Percentiles rank a stretch among this genome's conserved stretches.
These are phyloP conservation scores for Pseudopleuronectes americanus DNA, from an alignment of 2,797 vertebrate genomes.

Conservation along the genomic window DNA sequence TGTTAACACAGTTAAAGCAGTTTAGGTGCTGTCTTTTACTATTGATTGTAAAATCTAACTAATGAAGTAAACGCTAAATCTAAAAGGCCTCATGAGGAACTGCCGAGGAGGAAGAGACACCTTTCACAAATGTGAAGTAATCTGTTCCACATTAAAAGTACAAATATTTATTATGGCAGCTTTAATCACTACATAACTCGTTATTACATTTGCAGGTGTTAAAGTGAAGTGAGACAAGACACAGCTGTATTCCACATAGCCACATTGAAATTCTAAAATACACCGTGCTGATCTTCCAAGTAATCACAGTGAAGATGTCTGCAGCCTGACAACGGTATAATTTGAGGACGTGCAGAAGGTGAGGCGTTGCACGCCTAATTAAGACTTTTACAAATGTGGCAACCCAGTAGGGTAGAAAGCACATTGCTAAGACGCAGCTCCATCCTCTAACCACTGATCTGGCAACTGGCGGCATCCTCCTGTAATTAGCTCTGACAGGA, in stretches of 20 bases:
- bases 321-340: conserved; percentile 29
- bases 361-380: conserved; percentile 63
- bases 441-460: conserved; percentile 66
- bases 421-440: conserved; percentile 47
- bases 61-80: not conserved
- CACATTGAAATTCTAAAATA: conserved; percentile 9
- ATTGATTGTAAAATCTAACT: not conserved
- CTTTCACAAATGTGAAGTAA: not conserved
- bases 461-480: conserved; percentile 54
- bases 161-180: not conserved
- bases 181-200: not conserved
- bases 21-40: not conserved
- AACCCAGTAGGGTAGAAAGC: conserved; percentile 63
- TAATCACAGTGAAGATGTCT: conserved; percentile 27
- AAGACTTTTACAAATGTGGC: conserved; percentile 69
- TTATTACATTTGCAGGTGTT: not conserved
- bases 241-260: conserved; percentile 1
- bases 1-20: too few species aligned
- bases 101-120: not conserved
- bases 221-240: not conserved
- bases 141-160: not conserved
- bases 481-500: conserved; percentile 73
- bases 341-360: conserved; percentile 58
- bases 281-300: conserved; percentile 31
- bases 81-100: not conserved